phyloP scores from a whole-genome alignment of 2,113 vertebrate species.

The Rafetus swinhoei region DNA sequence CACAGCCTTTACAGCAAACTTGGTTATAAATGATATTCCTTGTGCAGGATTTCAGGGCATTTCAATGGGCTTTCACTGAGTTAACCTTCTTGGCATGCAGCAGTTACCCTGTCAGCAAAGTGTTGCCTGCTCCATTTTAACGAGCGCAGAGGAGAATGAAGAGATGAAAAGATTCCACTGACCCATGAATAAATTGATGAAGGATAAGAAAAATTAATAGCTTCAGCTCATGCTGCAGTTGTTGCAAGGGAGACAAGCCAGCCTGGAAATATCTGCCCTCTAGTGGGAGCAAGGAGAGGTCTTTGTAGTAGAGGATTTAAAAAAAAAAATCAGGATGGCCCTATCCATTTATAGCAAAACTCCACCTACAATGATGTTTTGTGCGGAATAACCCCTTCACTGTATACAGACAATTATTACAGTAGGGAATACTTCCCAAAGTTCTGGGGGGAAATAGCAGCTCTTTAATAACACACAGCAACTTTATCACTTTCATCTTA shows the following conservation, averaged over 20 bases:
- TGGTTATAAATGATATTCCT: neutral
- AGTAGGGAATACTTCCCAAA: neutral
- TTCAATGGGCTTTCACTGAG: neutral
- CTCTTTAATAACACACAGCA: neutral
- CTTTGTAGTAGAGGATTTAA: neutral
- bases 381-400: neutral
- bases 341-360: neutral
- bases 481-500: neutral
- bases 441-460: neutral
- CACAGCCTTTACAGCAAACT: neutral
- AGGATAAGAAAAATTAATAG: neutral
- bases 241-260: neutral
- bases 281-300: neutral
- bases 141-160: neutral
- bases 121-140: neutral
- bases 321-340: neutral
- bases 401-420: neutral
- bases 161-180: neutral
- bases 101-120: neutral
- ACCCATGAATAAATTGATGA: neutral
- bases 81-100: neutral
- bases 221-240: neutral
- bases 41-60: neutral
- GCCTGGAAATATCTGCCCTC: neutral
- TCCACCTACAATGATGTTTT: neutral